Evolutionary conservation across 2,113 vertebrate genomes (phyloP).

Genomic region (Tetrao urogallus): DNA sequence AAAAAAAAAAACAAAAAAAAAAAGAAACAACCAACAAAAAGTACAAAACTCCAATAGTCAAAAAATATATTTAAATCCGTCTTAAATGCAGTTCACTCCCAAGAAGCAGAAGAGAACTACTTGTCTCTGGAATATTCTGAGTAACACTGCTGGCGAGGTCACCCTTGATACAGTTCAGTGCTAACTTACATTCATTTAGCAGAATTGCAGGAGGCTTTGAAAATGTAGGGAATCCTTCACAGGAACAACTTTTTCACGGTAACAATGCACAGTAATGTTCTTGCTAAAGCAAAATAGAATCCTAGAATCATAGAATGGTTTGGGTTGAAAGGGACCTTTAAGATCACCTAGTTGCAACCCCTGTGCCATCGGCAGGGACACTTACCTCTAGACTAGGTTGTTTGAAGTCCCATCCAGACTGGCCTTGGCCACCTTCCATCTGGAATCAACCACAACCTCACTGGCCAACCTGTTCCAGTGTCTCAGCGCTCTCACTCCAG

Average conservation of each 20-base stretch:
- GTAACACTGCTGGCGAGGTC: neutral
- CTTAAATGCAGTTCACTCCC: neutral
- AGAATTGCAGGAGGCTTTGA: neutral
- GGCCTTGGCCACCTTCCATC: too few species aligned
- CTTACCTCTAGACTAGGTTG: too few species aligned
- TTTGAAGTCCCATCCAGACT: too few species aligned
- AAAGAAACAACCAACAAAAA: neutral
- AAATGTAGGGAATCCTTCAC: accelerated
- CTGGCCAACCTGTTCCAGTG: too few species aligned
- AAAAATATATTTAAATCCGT: neutral
- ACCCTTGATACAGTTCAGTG: accelerated
- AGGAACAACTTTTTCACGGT: neutral
- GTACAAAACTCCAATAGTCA: neutral
- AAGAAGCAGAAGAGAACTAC: neutral
- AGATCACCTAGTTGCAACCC: too few species aligned
- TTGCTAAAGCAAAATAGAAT: neutral
- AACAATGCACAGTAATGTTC: neutral
- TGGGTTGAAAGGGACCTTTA: too few species aligned
- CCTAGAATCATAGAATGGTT: too few species aligned
- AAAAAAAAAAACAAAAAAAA: accelerated
- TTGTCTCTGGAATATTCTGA: neutral
- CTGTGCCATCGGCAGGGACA: too few species aligned
- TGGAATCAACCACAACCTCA: too few species aligned
- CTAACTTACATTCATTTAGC: neutral
- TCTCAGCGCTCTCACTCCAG: too few species aligned